A percentile compares a stretch with the other conserved stretches of the same genome.
Evolutionary conservation across 1,140 invertebrate species (phyloP).

Genomic region (Solenopsis invicta): DNA sequence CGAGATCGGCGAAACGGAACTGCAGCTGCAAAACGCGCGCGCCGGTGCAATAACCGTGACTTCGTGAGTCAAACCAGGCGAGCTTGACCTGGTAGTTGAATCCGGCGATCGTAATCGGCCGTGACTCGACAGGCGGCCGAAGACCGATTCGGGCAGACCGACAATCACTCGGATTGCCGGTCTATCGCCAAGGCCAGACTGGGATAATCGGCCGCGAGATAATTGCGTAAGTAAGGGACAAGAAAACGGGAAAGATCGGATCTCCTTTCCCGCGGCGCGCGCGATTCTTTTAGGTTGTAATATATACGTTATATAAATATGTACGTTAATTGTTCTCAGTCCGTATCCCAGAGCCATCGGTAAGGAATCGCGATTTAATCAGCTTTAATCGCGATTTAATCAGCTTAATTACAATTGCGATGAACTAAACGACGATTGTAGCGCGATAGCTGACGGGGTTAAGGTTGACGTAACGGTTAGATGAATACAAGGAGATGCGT

Average conservation of each 20-base stretch:
- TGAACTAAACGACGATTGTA: conserved; percentile 1
- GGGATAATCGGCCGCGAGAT: background rate
- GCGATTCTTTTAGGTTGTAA: background rate
- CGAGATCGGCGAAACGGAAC: conserved; percentile 54
- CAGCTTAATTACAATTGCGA: conserved; percentile 4
- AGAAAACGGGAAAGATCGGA: background rate
- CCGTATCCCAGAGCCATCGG: background rate
- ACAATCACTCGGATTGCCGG: conserved; percentile 1
- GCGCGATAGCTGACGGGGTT: conserved; percentile 35
- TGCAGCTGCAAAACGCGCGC: conserved; percentile 5
- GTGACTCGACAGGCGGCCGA: conserved; percentile 9
- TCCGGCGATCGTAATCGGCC: conserved; percentile 21
- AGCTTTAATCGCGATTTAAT: background rate
- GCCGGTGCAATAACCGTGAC: conserved; percentile 52
- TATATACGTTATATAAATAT: background rate
- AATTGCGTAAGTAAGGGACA: background rate
- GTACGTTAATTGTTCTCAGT: background rate
- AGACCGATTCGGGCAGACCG: background rate
- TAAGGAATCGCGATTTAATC: conserved; percentile 1
- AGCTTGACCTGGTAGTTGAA: conserved; percentile 60
- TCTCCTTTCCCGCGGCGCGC: background rate
- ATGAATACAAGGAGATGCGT: conserved; percentile 16
- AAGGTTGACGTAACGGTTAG: conserved; percentile 34
- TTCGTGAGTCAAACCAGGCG: conserved; percentile 43
- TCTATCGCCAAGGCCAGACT: conserved; percentile 4